Evolutionary conservation across 2,113 vertebrate species (phyloP), one percentile per base, ranked within the genome.

Genomic region (Maccullochella peelii): DNA sequence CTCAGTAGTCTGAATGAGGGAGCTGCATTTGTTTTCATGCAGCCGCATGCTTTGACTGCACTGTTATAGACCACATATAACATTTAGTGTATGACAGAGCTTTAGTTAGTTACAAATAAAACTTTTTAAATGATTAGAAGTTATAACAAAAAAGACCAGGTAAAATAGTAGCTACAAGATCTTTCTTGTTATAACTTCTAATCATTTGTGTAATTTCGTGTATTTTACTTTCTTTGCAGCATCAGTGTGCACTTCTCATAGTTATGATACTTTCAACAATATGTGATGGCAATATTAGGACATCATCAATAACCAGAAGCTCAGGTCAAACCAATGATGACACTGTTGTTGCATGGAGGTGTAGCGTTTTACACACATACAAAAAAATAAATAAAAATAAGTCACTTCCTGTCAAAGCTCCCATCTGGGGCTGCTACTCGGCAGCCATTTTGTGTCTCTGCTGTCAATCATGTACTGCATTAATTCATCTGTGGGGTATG

Each of bases 401-500:
- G 61, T 65, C 61, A 62, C 69, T 73, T 77, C n/a, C 36, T 72
- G 62, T 88, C 77, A 78, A 47, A 80, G 72, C 72, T 77, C 36
- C 58, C 73, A 67, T 84, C 70, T 79, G 79, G 52, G 79, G 63
- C 76, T 63, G 65, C 54, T 68, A 71, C 73, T 84, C 82, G 79
- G 82, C 81, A 85, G 85, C 52, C 73, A 82, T 77, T 61, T 86
- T 86, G 7, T 47, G 40, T 50, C 63, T 74, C 57, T 58, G 33
- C 82, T 85, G 88, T 91, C 84, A 87, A 40, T 87, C 86, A 83
- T 20, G n/a, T 2, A 6, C 40, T 25, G 47, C 77, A 82, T 82
- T 89, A 76, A 84, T 85, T 91, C 54, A 86, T 90, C 68, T 74
- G 74, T 71, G 80, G 80, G 80, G 87, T 72, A 79, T 85, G 54